Percentiles rank a stretch among this genome's conserved stretches.
Evolutionary conservation across 2,888 invertebrate genomes (phyloP).

Genomic region (Sabatieria punctata): DNA sequence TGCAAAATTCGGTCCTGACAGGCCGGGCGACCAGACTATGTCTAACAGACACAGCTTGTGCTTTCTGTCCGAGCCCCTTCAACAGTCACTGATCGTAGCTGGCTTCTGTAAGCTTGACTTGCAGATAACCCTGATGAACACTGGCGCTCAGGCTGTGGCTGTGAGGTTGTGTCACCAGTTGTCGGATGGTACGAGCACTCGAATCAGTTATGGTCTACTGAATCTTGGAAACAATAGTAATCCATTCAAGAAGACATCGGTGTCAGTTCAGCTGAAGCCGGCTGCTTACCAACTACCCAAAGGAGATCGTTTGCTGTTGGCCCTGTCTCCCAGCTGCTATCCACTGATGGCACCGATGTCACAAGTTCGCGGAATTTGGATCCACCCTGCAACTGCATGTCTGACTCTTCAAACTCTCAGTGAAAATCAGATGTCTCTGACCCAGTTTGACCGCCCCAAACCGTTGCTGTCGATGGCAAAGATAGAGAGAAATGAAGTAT

Average conservation of each 20-base stretch:
- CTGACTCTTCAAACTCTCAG: too few relatives aligned
- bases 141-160: neutral
- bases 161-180: neutral
- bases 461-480: too few relatives aligned
- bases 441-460: too few relatives aligned
- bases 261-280: neutral
- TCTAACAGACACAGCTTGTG: neutral
- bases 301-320: neutral
- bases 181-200: neutral
- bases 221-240: neutral
- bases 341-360: too few relatives aligned
- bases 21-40: neutral
- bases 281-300: neutral
- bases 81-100: neutral
- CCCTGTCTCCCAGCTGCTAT: neutral
- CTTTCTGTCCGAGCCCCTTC: neutral
- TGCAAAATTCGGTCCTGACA: neutral
- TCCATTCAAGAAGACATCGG: neutral
- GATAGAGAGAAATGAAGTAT: too few relatives aligned
- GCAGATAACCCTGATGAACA: too few relatives aligned
- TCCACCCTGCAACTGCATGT: too few relatives aligned
- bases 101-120: neutral
- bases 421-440: too few relatives aligned
- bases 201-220: neutral
- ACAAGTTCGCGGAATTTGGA: too few relatives aligned